Percentiles rank a stretch among this genome's conserved stretches.
Evolutionary conservation across 1,140 invertebrate species (phyloP).

Genomic region (Paracyclopina nana): DNA sequence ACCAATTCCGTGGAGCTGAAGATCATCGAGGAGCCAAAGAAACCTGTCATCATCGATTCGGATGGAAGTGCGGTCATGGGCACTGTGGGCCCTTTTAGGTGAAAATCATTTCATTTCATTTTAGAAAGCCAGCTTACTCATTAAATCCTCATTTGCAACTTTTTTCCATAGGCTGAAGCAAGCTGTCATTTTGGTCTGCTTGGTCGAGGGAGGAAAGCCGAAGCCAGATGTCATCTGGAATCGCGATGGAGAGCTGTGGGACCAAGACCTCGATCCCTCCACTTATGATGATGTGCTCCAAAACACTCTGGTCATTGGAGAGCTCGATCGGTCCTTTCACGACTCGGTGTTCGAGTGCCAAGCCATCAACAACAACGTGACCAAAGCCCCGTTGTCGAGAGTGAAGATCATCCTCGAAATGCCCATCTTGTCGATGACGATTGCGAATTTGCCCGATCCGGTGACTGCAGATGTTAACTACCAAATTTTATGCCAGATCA

Average conservation of each 20-base stretch:
- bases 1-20: constrained; percentile 17
- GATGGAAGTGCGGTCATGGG: constrained; percentile 10
- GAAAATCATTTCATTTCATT: too few relatives aligned
- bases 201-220: constrained; percentile 7
- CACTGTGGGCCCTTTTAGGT: constrained; percentile 5
- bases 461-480: constrained; percentile 6
- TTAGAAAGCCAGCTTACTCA: too few relatives aligned
- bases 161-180: neutral
- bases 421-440: neutral
- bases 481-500: constrained; percentile 48
- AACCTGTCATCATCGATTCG: constrained; percentile 1
- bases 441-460: constrained; percentile 3
- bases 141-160: too few relatives aligned
- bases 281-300: constrained; percentile 10
- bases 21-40: constrained; percentile 18
- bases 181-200: constrained; percentile 6
- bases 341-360: neutral
- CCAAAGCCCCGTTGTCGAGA: constrained; percentile 3
- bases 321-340: constrained; percentile 3
- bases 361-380: constrained; percentile 12
- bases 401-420: neutral
- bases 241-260: constrained; percentile 6
- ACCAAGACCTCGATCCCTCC: constrained; percentile 6
- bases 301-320: constrained; percentile 9
- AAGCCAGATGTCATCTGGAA: constrained; percentile 2